Conservation (phyloP, 2,113 vertebrate genomes). For the Cavia porcellus region DNA sequence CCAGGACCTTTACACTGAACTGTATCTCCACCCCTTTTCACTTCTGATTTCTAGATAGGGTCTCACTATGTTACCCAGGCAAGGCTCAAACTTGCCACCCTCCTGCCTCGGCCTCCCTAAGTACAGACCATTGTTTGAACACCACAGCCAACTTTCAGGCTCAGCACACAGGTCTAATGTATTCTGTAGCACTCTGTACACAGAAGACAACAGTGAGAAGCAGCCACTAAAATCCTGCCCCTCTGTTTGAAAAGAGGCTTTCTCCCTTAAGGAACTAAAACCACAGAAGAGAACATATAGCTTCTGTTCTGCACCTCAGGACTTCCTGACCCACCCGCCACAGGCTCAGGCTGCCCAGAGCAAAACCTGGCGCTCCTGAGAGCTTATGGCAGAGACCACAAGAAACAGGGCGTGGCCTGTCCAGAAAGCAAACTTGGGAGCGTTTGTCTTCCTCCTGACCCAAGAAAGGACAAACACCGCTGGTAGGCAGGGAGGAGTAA, state of each 20-base stretch:
- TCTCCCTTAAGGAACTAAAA: neutral
- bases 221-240: neutral
- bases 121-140: neutral
- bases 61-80: neutral
- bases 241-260: slow-evolving; percentile 11
- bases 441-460: neutral
- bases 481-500: neutral
- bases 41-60: neutral
- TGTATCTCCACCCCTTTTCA: neutral
- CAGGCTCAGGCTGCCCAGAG: neutral
- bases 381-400: neutral
- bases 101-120: neutral
- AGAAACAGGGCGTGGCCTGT: slow-evolving; percentile 21
- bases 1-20: neutral
- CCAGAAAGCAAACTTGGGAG: neutral
- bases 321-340: neutral
- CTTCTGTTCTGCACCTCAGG: neutral
- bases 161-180: neutral
- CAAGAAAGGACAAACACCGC: neutral
- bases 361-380: neutral
- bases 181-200: neutral
- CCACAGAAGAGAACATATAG: neutral
- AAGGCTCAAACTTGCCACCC: neutral
- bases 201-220: neutral
- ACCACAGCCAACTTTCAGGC: neutral